A percentile compares a stretch with the other conserved stretches of the same genome.
Conservation (phyloP, 2,797 vertebrate species). For the Neopelma chrysocephalum region DNA sequence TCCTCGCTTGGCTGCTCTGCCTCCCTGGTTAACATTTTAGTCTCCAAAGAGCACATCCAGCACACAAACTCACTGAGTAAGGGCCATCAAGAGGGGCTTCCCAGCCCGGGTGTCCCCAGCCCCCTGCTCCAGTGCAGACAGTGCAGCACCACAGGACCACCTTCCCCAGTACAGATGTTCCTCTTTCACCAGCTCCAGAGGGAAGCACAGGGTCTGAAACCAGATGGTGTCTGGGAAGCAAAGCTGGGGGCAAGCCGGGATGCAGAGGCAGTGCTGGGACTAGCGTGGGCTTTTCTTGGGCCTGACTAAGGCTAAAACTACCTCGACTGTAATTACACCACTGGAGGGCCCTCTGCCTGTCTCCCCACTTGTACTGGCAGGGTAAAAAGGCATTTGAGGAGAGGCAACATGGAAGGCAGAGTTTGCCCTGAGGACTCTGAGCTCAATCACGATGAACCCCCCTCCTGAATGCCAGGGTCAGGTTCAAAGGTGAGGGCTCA, state of each 20-base stretch:
- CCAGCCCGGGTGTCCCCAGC: background rate
- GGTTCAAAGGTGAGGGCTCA: constrained; percentile 50
- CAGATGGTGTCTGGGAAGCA: background rate
- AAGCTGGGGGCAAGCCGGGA: background rate
- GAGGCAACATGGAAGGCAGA: background rate
- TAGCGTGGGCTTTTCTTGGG: background rate
- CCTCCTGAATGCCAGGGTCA: background rate
- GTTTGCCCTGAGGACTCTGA: background rate
- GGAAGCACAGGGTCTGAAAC: background rate
- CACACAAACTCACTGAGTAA: background rate
- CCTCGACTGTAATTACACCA: rapidly evolving
- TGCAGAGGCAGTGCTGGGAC: background rate
- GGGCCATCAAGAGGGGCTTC: background rate
- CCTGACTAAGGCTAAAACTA: background rate
- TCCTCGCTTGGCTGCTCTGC: background rate
- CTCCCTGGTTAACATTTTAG: background rate
- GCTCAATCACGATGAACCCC: background rate
- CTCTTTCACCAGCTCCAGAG: background rate
- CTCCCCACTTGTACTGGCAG: background rate
- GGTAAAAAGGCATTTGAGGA: background rate
- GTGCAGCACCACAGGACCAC: background rate
- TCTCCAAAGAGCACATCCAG: background rate
- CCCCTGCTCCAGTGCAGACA: background rate
- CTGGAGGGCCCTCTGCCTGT: background rate
- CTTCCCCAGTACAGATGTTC: background rate